Evolutionary conservation across 2,888 invertebrate species (phyloP).

Genomic region (Chloromyia formosa): DNA sequence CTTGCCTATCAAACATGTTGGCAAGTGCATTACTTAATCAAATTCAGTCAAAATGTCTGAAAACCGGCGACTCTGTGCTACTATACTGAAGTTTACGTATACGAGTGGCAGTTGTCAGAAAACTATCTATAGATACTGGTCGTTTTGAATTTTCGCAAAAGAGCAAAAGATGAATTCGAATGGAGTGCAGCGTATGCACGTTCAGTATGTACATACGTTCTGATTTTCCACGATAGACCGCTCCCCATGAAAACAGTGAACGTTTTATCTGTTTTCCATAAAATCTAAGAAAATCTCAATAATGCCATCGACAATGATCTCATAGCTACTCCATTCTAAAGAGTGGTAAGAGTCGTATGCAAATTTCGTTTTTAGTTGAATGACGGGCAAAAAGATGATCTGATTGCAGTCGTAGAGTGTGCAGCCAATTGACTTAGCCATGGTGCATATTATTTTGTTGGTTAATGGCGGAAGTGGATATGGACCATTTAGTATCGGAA

Average conservation of each 20-base stretch:
- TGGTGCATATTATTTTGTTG: too few species aligned
- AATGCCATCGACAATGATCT: constrained; percentile 14
- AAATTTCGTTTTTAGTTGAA: constrained; percentile 18
- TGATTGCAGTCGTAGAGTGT: not conserved
- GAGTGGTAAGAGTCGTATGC: constrained; percentile 22
- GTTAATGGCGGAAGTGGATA: too few species aligned
- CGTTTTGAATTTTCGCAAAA: not conserved
- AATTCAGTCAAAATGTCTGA: constrained; percentile 35
- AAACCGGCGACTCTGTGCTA: not conserved
- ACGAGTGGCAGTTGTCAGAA: too few species aligned
- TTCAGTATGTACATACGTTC: not conserved
- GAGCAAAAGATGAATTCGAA: not conserved
- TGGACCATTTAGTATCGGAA: too few species aligned
- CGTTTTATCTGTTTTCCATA: constrained; percentile 39
- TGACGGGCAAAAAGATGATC: constrained; percentile 13
- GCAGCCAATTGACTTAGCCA: not conserved
- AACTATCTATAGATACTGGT: not conserved
- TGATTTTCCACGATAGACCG: too few species aligned
- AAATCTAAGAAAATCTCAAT: constrained; percentile 27
- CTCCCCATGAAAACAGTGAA: too few species aligned
- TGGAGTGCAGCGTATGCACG: not conserved
- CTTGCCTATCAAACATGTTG: constrained; percentile 13
- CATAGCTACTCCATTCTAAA: not conserved
- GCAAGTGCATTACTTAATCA: constrained; percentile 41
- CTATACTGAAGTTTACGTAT: too few species aligned